phyloP scores from a whole-genome alignment of 2,113 vertebrate species.

The Leptocoma aspasia region DNA sequence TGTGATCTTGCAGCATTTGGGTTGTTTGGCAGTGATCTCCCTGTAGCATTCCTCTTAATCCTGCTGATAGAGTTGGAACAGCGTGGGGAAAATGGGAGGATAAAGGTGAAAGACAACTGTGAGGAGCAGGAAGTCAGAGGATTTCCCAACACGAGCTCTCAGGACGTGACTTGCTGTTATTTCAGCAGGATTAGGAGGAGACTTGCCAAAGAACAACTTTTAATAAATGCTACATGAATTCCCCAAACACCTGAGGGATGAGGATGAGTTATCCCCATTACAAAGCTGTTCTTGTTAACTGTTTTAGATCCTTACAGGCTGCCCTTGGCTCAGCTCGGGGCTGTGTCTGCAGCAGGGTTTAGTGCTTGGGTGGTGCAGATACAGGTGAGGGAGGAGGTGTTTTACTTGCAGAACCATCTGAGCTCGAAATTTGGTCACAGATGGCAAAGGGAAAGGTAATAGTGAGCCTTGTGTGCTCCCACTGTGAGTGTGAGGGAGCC shows the following conservation, averaged over 20 bases:
- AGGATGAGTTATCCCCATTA: neutral
- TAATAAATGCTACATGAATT: neutral
- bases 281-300: neutral
- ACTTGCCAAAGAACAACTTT: neutral
- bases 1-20: neutral
- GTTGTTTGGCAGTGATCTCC: neutral
- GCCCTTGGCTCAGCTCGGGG: neutral
- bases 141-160: neutral
- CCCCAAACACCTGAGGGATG: neutral
- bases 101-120: neutral
- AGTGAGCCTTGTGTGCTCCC: neutral
- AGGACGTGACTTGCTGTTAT: neutral
- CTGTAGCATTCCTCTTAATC: neutral
- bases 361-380: neutral
- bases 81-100: neutral
- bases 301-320: neutral
- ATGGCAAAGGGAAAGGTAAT: neutral
- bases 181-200: neutral
- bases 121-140: neutral
- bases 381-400: neutral
- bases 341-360: neutral
- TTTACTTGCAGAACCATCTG: neutral
- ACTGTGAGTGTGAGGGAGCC: neutral
- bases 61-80: neutral
- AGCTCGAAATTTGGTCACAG: neutral